These are phyloP conservation scores for Cheilosia vernalis DNA, from an alignment of 2,888 invertebrate genomes.

Conservation along the genomic window DNA sequence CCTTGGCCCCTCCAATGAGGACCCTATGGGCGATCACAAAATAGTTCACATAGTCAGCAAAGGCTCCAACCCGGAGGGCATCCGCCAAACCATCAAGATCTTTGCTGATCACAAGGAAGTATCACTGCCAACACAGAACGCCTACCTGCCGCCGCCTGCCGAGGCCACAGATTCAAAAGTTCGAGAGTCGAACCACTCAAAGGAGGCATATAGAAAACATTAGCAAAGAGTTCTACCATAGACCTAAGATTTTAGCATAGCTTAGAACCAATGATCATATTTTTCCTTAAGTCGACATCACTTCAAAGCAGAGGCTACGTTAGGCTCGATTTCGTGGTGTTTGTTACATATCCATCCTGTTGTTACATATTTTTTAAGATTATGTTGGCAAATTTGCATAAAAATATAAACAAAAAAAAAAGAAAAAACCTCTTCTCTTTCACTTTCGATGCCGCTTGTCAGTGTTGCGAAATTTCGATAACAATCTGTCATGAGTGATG, in stretches of 20 bases:
- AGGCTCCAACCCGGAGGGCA: slow-evolving; percentile 75
- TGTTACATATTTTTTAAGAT: slow-evolving; percentile 44
- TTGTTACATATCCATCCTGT: slow-evolving; percentile 30
- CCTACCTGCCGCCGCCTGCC: slow-evolving; percentile 56
- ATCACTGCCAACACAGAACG: slow-evolving; percentile 33
- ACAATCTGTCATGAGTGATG: background rate
- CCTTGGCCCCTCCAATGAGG: slow-evolving; percentile 78
- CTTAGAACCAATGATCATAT: slow-evolving; percentile 40
- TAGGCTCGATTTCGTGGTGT: slow-evolving; percentile 51
- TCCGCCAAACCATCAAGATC: slow-evolving; percentile 80
- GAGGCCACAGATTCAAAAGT: slow-evolving; percentile 19
- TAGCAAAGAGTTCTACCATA: background rate
- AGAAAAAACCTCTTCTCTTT: background rate
- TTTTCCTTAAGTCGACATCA: slow-evolving; percentile 14
- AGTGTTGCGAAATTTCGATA: slow-evolving; percentile 28
- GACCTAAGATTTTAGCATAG: slow-evolving; percentile 64
- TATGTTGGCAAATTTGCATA: slow-evolving; percentile 43
- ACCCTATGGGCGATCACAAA: slow-evolving; percentile 79
- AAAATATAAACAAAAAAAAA: slow-evolving; percentile 19
- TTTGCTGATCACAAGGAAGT: slow-evolving; percentile 78
- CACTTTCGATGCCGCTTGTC: slow-evolving; percentile 1
- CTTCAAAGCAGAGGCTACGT: slow-evolving; percentile 48
- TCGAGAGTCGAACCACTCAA: slow-evolving; percentile 7
- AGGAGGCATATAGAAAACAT: slow-evolving; percentile 10
- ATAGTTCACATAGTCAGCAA: slow-evolving; percentile 79